Base-by-base conservation (phyloP, 2,888 invertebrate species). In the Trissolcus brochymenae region DNA sequence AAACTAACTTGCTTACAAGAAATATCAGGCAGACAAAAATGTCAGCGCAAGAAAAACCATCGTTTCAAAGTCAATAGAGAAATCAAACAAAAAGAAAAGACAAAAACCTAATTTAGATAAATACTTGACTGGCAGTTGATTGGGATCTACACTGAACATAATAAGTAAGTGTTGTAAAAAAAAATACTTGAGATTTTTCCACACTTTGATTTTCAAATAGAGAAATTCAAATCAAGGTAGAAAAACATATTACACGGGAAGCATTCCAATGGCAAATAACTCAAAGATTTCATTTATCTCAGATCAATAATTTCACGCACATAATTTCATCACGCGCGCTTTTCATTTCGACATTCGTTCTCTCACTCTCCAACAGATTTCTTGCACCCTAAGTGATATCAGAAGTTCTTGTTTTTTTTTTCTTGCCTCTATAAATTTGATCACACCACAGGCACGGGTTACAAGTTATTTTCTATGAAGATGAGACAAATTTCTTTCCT, bases 41-140 rank as follows among this genome's bases (percentile, higher is more conserved):
- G 29, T 62, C 41, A 51, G 17, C 11, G 6, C 16, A 25, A 54
- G 43, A 35, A 51, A 40, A 62, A 55, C 17, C 49, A 21, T 55
- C 43, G 19, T 50, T 29, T 40, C 21, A 41, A 14, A 51, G n/a
- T 51, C 35, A 14, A 9, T 35, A 35, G 29, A 14, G 46, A 46
- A 56, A 19, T 21, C 21, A 40, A 6, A 21, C n/a, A 50, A 40
- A 35, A 35, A 35, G 35, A 21, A 13, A 25, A 40, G 25, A 56
- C 40, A 56, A 21, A 40, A 46, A 50, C 16, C 40, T 66, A 50
- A 35, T 66, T 57, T 17, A 4, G 17, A 25, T 66, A 66, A 66
- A 57, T 66, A 57, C 51, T 41, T 51, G 11, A 66, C 25, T 66
- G 66, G 57, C 66, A 66, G 57, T 57, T 41, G 66, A 66, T 66